Percentiles rank a stretch among this genome's conserved stretches.
Conservation (phyloP, 2,797 vertebrate species). For the Steatocranus sp. region DNA sequence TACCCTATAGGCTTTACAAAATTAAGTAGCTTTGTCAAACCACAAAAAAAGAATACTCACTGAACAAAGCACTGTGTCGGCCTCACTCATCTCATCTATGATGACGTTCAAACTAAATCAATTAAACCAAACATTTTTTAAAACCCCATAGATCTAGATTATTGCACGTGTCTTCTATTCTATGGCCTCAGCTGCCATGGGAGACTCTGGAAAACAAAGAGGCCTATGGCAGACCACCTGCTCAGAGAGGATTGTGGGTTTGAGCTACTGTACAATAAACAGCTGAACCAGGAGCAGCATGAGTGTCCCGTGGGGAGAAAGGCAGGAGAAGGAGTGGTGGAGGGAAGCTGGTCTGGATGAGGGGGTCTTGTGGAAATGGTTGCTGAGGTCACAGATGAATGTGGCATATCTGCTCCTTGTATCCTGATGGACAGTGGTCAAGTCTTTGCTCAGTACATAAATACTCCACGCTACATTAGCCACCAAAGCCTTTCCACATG, state of each 20-base stretch:
- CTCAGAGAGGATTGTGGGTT: conserved; percentile 61
- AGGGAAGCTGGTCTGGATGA: background rate
- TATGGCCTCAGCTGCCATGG: conserved; percentile 45
- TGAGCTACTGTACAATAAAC: conserved; percentile 64
- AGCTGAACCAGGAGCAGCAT: conserved; percentile 54
- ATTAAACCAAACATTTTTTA: background rate
- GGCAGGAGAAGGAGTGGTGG: background rate
- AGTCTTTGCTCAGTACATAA: conserved; percentile 68
- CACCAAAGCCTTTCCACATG: conserved; percentile 77
- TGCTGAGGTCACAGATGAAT: conserved; percentile 14
- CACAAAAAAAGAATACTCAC: background rate
- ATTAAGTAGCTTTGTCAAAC: background rate
- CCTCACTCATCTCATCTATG: background rate
- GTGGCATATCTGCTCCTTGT: conserved; percentile 22
- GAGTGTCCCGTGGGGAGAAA: background rate
- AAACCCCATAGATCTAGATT: background rate
- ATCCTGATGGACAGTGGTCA: conserved; percentile 59
- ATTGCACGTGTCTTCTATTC: background rate
- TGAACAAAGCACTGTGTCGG: background rate
- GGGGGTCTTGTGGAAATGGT: conserved; percentile 1
- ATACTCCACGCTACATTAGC: conserved; percentile 77
- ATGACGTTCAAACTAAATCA: background rate
- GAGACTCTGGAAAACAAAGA: conserved; percentile 52
- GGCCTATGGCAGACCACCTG: conserved; percentile 61
- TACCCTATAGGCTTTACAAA: background rate